These are phyloP conservation scores for Drosophila hamatofila DNA, from an alignment of 2,888 invertebrate genomes.

Conservation along the genomic window DNA sequence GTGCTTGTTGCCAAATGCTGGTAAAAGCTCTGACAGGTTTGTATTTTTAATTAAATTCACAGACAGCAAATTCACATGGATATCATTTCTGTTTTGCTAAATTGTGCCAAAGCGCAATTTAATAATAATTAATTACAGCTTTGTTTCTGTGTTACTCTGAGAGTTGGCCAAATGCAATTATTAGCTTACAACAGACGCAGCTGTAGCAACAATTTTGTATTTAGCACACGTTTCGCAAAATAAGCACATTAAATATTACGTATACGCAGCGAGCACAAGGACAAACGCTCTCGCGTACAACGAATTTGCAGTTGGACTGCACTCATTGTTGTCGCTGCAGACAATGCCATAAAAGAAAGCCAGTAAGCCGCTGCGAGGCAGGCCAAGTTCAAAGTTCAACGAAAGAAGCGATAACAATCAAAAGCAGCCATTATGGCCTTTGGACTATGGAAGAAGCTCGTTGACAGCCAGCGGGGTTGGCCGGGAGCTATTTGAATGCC, in stretches of 20 bases:
- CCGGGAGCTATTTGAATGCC: slow-evolving; percentile 2
- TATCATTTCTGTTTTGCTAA: slow-evolving; percentile 10
- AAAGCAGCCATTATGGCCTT: slow-evolving; percentile 30
- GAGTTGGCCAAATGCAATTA: slow-evolving; percentile 39
- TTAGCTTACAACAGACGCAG: slow-evolving; percentile 20
- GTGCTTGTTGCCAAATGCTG: background rate
- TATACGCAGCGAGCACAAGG: slow-evolving; percentile 62
- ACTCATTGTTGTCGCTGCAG: slow-evolving; percentile 30
- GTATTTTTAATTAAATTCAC: background rate
- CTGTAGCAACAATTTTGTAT: slow-evolving; percentile 28
- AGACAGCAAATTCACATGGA: background rate
- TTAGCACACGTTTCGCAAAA: slow-evolving; percentile 38
- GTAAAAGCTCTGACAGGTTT: slow-evolving; percentile 1
- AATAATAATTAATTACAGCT: slow-evolving; percentile 19
- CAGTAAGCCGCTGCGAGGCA: slow-evolving; percentile 38
- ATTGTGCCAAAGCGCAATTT: slow-evolving; percentile 27
- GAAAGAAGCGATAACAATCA: slow-evolving; percentile 48
- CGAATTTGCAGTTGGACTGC: slow-evolving; percentile 18
- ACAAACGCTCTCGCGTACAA: slow-evolving; percentile 20
- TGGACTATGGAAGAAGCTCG: slow-evolving; percentile 31
- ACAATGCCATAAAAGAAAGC: slow-evolving; percentile 60
- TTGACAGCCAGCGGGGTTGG: slow-evolving; percentile 37
- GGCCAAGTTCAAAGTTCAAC: slow-evolving; percentile 77
- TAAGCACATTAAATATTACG: slow-evolving; percentile 47
- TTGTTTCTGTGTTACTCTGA: slow-evolving; percentile 20